A percentile compares a stretch with the other conserved stretches of the same genome.
Evolutionary conservation across 2,113 vertebrate genomes (phyloP).

Genomic region (Lethenteron camtschaticum): DNA sequence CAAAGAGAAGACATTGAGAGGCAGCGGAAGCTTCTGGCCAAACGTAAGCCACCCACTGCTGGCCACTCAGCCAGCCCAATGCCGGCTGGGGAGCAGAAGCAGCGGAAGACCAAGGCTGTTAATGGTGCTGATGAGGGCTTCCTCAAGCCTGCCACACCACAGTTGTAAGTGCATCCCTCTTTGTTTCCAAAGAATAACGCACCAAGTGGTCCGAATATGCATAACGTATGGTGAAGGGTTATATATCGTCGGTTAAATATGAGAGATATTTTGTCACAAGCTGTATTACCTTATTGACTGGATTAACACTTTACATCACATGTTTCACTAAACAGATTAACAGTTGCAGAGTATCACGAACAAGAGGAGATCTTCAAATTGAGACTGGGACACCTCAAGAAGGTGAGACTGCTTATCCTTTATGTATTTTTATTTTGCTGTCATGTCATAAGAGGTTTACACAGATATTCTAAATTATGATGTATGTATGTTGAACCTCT

Average conservation of each 20-base stretch:
- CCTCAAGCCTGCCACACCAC: slow-evolving; percentile 2
- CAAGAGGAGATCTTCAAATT: slow-evolving; percentile 93
- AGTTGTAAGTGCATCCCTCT: background rate
- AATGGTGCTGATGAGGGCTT: slow-evolving; percentile 74
- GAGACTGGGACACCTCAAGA: slow-evolving; percentile 76
- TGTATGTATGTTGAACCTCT: too few species aligned
- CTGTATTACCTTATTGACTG: too few species aligned
- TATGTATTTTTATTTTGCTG: too few species aligned
- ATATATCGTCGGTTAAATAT: too few species aligned
- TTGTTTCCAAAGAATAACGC: too few species aligned
- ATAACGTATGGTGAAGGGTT: too few species aligned
- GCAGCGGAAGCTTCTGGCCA: slow-evolving; percentile 79
- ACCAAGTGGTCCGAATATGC: too few species aligned
- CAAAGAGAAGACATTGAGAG: slow-evolving; percentile 95
- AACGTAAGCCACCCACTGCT: slow-evolving; percentile 53
- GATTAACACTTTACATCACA: too few species aligned
- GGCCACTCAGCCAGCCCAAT: slow-evolving; percentile 74
- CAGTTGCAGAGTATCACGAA: slow-evolving; percentile 82
- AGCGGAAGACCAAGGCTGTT: slow-evolving; percentile 73
- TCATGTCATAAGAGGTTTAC: too few species aligned
- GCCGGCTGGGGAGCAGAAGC: slow-evolving; percentile 78
- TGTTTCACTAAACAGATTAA: slow-evolving; percentile 31
- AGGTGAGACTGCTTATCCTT: slow-evolving; percentile 26
- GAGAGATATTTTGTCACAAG: too few species aligned
- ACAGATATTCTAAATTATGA: too few species aligned